These are phyloP conservation scores for Monarcha castaneiventris DNA, from an alignment of 2,113 vertebrate species.

Conservation along the genomic window DNA sequence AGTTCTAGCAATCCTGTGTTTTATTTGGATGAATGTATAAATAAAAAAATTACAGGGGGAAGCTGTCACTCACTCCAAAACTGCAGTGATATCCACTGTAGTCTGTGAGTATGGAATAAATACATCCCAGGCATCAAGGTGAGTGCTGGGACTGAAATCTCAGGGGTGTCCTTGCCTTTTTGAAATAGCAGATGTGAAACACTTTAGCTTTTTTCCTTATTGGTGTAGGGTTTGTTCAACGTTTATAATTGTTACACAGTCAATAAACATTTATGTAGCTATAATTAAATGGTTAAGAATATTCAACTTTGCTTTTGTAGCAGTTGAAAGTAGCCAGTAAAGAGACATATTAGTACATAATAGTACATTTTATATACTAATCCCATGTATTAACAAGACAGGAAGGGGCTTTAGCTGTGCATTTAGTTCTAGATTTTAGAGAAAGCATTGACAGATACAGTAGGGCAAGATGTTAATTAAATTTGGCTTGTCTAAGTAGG, in stretches of 20 bases:
- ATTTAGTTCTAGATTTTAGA: constrained; percentile 3
- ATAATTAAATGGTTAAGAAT: not conserved
- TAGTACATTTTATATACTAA: not conserved
- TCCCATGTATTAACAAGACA: not conserved
- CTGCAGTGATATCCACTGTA: not conserved
- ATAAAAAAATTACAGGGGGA: not conserved
- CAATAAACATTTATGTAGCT: not conserved
- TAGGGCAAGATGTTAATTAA: not conserved
- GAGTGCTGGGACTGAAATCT: not conserved
- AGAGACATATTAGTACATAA: not conserved
- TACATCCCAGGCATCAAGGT: not conserved
- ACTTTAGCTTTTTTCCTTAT: not conserved
- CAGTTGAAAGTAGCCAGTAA: not conserved
- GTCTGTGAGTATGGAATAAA: not conserved
- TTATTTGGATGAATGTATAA: not conserved
- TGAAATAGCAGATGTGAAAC: not conserved
- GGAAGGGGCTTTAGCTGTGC: not conserved
- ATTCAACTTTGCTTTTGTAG: not conserved
- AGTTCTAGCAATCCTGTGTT: not conserved
- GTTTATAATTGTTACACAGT: not conserved
- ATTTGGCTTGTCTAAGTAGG: not conserved
- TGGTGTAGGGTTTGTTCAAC: not conserved
- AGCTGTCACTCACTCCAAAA: not conserved
- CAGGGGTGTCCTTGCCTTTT: not conserved
- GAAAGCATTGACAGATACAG: not conserved